Evolutionary conservation across 2,113 vertebrate genomes (phyloP).

Genomic region (Sphaerodactylus townsendi): DNA sequence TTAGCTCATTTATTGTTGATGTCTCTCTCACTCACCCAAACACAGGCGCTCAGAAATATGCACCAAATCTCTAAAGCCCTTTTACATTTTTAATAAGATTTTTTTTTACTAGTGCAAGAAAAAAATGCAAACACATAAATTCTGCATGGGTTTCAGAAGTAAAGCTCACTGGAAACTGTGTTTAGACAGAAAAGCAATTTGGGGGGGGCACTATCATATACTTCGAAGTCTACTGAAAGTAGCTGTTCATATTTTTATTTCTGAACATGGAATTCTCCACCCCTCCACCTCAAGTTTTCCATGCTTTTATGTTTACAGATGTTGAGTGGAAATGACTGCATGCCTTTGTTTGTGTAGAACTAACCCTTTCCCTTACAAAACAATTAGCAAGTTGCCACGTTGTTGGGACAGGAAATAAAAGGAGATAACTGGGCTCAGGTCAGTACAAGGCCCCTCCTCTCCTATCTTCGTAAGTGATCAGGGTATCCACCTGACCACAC

Average conservation of each 20-base stretch:
- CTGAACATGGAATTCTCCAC: no score
- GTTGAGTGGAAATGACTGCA: no score
- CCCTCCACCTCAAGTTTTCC: no score
- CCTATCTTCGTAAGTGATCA: no score
- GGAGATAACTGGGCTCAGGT: no score
- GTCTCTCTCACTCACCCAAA: conserved; percentile 58
- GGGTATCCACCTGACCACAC: no score
- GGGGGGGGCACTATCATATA: not conserved
- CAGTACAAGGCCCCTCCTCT: no score
- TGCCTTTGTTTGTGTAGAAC: no score
- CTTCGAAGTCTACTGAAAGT: conserved; percentile 31
- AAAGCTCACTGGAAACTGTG: conserved; percentile 31
- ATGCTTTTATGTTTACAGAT: no score
- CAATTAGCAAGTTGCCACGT: no score
- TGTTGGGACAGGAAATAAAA: no score
- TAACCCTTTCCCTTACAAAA: no score
- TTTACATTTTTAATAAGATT: conserved; percentile 75
- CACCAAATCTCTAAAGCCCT: conserved; percentile 71
- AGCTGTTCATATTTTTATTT: not conserved
- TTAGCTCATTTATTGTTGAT: conserved; percentile 72
- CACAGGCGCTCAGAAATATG: conserved; percentile 30
- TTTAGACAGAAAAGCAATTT: not conserved
- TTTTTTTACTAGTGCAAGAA: conserved; percentile 59
- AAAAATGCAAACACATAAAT: conserved; percentile 60
- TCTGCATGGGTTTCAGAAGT: conserved; percentile 60